phyloP scores from a whole-genome alignment of 2,113 vertebrate species.

The Neopipo cinnamomea region DNA sequence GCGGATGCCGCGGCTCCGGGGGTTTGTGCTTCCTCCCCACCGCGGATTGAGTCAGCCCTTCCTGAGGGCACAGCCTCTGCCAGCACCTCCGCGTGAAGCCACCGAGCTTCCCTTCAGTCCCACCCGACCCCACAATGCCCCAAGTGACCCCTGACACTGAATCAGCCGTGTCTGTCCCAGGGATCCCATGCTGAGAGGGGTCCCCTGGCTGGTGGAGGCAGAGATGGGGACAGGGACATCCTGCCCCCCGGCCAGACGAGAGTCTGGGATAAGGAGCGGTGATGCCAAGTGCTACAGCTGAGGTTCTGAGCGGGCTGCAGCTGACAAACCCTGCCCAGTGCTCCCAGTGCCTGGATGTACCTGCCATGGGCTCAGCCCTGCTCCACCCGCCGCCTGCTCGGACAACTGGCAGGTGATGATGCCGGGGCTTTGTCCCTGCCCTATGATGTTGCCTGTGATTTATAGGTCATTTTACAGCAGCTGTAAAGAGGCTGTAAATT shows the following conservation, averaged over 20 bases:
- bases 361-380: not conserved
- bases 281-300: not conserved
- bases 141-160: fast-evolving
- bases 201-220: not conserved
- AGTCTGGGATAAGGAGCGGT: not conserved
- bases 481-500: slow-evolving; percentile 72
- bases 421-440: not conserved
- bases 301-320: fast-evolving
- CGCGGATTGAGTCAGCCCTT: not conserved
- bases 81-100: fast-evolving
- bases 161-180: fast-evolving
- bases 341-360: not conserved
- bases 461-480: slow-evolving; percentile 67
- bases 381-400: not conserved
- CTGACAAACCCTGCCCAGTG: not conserved
- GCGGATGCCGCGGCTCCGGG: not conserved
- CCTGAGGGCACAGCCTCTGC: not conserved
- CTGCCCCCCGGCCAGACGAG: not conserved
- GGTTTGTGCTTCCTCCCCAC: slow-evolving; percentile 10
- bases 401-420: slow-evolving; percentile 37
- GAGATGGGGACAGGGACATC: fast-evolving
- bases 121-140: fast-evolving
- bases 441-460: slow-evolving; percentile 57
- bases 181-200: fast-evolving
- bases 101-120: not conserved